These are phyloP conservation scores for Poeciliopsis presidionis DNA, from an alignment of 2,797 vertebrate species.

Conservation along the genomic window DNA sequence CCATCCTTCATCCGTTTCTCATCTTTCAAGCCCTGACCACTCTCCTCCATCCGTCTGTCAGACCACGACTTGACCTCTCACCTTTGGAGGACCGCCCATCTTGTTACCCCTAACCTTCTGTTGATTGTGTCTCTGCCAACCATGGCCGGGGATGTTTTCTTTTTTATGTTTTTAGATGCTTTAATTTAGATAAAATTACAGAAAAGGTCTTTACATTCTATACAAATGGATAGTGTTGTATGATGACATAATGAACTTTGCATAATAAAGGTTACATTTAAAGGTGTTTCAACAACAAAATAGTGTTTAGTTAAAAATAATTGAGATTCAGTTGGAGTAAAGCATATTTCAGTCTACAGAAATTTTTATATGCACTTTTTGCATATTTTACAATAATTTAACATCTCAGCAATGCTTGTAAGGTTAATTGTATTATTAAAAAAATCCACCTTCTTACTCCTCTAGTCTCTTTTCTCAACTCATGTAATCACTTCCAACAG, in stretches of 20 bases:
- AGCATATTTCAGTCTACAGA: background rate
- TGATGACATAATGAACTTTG: background rate
- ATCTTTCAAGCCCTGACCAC: constrained; percentile 69
- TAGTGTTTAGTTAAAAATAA: background rate
- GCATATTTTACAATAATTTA: background rate
- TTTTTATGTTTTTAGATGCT: constrained; percentile 18
- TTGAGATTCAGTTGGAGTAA: background rate
- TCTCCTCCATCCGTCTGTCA: constrained; percentile 76
- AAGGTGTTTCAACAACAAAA: constrained; percentile 9
- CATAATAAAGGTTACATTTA: background rate
- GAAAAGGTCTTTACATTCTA: constrained; percentile 3
- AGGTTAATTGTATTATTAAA: background rate
- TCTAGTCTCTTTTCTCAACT: background rate
- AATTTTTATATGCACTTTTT: background rate
- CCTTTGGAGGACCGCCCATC: constrained; percentile 67
- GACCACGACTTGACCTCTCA: constrained; percentile 73
- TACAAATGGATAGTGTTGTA: constrained; percentile 1
- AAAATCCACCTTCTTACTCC: background rate
- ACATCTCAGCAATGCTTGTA: background rate
- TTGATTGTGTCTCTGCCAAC: constrained; percentile 64
- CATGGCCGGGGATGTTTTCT: background rate
- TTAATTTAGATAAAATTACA: background rate
- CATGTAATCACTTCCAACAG: background rate
- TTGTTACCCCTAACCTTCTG: constrained; percentile 69
- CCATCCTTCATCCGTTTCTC: constrained; percentile 70